Evolutionary conservation across 2,113 vertebrate species (phyloP), one percentile per base, ranked within the genome.

Genomic region (Aphyosemion australe): DNA sequence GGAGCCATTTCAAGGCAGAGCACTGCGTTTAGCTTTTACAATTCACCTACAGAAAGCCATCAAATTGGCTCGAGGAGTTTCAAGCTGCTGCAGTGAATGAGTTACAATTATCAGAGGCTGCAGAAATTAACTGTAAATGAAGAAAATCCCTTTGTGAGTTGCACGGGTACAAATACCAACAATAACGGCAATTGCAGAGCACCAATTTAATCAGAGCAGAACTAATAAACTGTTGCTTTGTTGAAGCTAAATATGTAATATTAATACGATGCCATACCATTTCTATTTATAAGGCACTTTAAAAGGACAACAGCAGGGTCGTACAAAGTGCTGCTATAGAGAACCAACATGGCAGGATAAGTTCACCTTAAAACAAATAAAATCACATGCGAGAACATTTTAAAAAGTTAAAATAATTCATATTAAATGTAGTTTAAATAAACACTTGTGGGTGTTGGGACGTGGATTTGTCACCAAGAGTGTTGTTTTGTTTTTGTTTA

Each of bases 21-120:
- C 19, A 71, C 47, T 39, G 49, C 34, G 18, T 54, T 72, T 26
- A 45, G 45, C 21, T 65, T 74, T 76, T 72, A 46, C 54, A 79
- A 74, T 57, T 61, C 43, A 39, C n/a, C 18, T 10, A 8, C 65
- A 42, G 11, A 63, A 72, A 51, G 19, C 41, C 34, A 59, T 56
- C 66, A 56, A 84, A 88, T 76, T 69, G 73, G 19, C 51, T 67
- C 7, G 37, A 67, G 64, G n/a, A 73, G 78, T 56, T 49, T 61
- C 12, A 74, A 64, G 61, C 41, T 43, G 37, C 19, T n/a, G 37
- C 18, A 51, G 5, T 51, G 54, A 75, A 45, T 70, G 42, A n/a
- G 60, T 69, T 70, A 19, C 0, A 46, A 37, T 55, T 55, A 63
- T 69, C 26, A 74, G 21, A 32, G 15, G 31, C 49, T 57, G 42